Conservation (phyloP, 2,797 vertebrate genomes). For the Parambassis ranga region DNA sequence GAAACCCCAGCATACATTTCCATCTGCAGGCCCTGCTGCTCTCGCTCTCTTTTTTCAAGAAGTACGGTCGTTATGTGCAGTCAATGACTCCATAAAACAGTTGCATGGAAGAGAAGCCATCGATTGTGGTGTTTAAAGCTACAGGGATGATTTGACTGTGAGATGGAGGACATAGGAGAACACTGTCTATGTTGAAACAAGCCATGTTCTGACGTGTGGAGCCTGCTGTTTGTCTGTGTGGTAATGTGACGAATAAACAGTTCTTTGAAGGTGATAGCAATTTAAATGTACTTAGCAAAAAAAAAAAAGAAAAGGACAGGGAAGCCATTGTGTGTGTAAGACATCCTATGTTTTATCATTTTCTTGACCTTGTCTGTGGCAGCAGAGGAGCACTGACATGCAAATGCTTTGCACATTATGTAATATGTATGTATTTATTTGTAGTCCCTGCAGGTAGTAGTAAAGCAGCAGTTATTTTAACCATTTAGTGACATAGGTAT, state of each 20-base stretch:
- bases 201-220: background rate
- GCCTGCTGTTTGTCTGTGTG: background rate
- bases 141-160: conserved; percentile 15
- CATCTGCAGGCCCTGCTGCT: background rate
- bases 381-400: too few species aligned
- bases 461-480: too few species aligned
- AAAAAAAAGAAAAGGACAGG: background rate
- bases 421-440: too few species aligned
- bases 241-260: conserved; percentile 8
- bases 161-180: conserved; percentile 20
- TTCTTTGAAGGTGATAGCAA: conserved; percentile 6
- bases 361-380: conserved; percentile 1
- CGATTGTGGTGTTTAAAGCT: conserved; percentile 15
- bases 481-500: too few species aligned
- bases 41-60: background rate
- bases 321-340: background rate
- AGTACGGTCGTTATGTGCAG: conserved; percentile 8
- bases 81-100: conserved; percentile 34
- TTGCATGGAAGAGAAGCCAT: conserved; percentile 11
- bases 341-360: background rate
- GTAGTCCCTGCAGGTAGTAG: too few species aligned
- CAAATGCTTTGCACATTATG: too few species aligned
- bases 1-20: background rate
- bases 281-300: conserved; percentile 5
- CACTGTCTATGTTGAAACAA: conserved; percentile 6